Base-by-base conservation (phyloP, 1,140 invertebrate genomes). In the Archegozetes longisetosus region DNA sequence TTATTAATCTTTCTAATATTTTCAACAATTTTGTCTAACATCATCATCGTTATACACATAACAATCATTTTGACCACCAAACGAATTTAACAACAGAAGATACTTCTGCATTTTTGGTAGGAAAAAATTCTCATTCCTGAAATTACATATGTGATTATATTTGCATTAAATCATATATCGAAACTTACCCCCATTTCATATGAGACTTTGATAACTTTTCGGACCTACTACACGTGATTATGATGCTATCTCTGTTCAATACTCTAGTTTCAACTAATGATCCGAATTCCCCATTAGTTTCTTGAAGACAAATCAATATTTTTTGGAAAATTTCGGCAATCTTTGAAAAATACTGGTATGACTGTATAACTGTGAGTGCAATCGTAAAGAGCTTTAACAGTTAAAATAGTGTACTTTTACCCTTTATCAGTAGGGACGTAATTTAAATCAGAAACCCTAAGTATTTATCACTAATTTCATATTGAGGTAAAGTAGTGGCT, bases 301-400 rank as follows among this genome's bases (percentile, higher is more conserved):
- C 58, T 28, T 29, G 25, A 6, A 60, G n/a, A n/a, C 51, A 53
- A 1, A 60, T 2, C 17, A 57, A 4, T 24, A 57, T 4, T 9
- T 58, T 58, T 17, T 14, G 3, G n/a, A 20, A 20, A 2, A n/a
- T 56, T 1, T 23, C n/a, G 23, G 1, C 58, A 50, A 58, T 56
- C 53, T 4, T 12, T 28, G n/a, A 0, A 14, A 2, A 60, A 6
- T 1, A 60, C 32, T 40, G 58, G 58, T 24, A 32, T 24, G 26
- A 54, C 46, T 2, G 58, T 60, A 40, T 60, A 60, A 13, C 24
- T 26, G 55, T 60, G 51, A 2, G 26, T 53, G 32, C 32, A 40
- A 17, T 40, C 32, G 17, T 9, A 40, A 6, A 40, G 17, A 9
- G 32, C 32, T 40, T 17, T 40, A 17, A 40, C 32, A 40, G 32